Evolutionary conservation across 35 echinoderm and acorn worm species (phyloP), one percentile per base, ranked within the genome.

Genomic region (Strongylocentrotus purpuratus): DNA sequence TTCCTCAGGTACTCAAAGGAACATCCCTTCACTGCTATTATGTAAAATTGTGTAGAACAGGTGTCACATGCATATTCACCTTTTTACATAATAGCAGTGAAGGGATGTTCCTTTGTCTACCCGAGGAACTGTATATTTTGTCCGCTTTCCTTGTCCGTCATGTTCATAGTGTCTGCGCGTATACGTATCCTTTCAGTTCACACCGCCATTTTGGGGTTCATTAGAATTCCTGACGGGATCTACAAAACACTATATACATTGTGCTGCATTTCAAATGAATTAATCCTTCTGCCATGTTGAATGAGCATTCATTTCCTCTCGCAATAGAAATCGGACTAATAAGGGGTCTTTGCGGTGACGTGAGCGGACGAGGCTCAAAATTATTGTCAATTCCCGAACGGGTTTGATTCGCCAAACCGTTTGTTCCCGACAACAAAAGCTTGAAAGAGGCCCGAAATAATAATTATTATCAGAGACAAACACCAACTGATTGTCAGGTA

Each of bases 381-480:
- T 78, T 78, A 78, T 78, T 28, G 65, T 78, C 65, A 28, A 78
- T 78, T 28, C 65, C 25, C 22, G 65, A 78, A n/a, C 65, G 65
- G 65, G 65, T 78, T 78, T 78, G 65, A 78, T 78, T 78, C 65
- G 52, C 65, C 65, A 78, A 78, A 78, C 65, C n/a, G 65, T 78
- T 78, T 78, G 65, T 78, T 78, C 65, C 65, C 65, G 65, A 1
- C 7, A 3, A 78, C 65, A 78, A 78, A 78, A 78, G 65, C 65
- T 78, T 78, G 65, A 78, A 78, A 78, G 65, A 18, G 25, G 7
- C 65, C 65, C 65, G 65, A 78, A 78, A 78, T 28, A 78, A 78
- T 78, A n/a, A 78, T 78, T 78, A 28, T 78, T 5, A 78, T 78
- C 20, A 28, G 65, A 78, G 65, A 28, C 7, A 78, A 78, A 78